Base-by-base conservation (phyloP, 2,797 vertebrate species). In the Spatula clypeata region DNA sequence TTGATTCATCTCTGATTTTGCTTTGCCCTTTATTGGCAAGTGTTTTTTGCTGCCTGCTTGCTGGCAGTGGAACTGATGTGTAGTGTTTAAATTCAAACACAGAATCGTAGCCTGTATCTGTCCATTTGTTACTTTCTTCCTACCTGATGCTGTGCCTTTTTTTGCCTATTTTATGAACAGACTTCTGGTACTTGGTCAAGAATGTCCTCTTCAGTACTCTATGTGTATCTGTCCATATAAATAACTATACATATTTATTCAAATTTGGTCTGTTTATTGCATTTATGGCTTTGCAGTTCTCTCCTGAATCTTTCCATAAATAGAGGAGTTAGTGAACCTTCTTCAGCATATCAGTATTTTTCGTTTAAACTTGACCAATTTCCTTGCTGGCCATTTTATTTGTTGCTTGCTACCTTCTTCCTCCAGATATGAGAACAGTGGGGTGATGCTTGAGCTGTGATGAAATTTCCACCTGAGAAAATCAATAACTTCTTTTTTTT, bases 351-450 rank as follows among this genome's bases (percentile, higher is more conserved):
- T 92, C 71, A 64, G 2, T 92, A 92, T 85, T 91, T 87, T 85
- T 76, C 79, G 80, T 85, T 95, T 76, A 82, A 86, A 90, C 67
- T 38, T 92, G 49, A 88, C 74, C 71, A 29, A 85, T 94, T 90
- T 95, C 75, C 36, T 86, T 88, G 76, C 70, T 87, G 79, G 86
- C 61, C 45, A 1, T 94, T 94, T 94, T 88, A 81, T 92, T 93
- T 97, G 90, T 92, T 95, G 65, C 94, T 95, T 96, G 92, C 93
- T 94, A 32, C 95, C 94, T 95, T 94, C 44, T 94, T 90, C 58
- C 86, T 90, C 79, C 80, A 93, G 90, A 86, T 84, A 77, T 85
- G 57, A 80, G 79, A 91, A 90, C 79, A 92, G 83, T 88, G 86
- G 84, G 80, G 85, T 94, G 91, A 64, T 95, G 76, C 61, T 94